Percentiles rank a stretch among this genome's conserved stretches.
These are phyloP conservation scores for Chaetorhynchus papuensis DNA, from an alignment of 2,113 vertebrate genomes.

Conservation along the genomic window DNA sequence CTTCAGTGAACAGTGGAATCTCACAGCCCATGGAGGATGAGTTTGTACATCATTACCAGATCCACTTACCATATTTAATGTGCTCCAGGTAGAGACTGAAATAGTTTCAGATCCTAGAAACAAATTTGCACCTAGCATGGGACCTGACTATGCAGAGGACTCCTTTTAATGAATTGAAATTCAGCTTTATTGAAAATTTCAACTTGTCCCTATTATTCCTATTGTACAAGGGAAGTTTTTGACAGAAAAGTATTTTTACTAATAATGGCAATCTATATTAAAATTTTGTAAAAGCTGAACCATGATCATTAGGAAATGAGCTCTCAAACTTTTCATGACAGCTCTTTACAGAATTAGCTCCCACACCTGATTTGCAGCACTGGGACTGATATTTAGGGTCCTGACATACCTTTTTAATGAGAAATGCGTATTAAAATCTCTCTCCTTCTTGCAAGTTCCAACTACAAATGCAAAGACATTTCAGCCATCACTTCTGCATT, in stretches of 20 bases:
- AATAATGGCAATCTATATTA: rapidly evolving
- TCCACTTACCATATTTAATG: not conserved
- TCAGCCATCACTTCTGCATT: not conserved
- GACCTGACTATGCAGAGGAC: not conserved
- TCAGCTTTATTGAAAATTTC: not conserved
- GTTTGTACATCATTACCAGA: not conserved
- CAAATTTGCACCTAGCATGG: not conserved
- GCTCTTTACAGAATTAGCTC: not conserved
- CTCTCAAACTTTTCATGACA: not conserved
- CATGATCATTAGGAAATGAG: not conserved
- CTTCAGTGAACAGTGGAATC: not conserved
- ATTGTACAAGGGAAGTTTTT: not conserved
- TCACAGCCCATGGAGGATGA: not conserved
- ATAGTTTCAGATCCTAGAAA: not conserved
- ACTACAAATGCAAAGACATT: not conserved
- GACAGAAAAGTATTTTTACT: not conserved
- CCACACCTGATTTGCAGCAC: not conserved
- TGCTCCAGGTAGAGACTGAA: not conserved
- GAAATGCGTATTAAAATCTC: not conserved
- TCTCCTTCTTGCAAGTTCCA: not conserved
- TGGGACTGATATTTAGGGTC: not conserved
- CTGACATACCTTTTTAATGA: not conserved
- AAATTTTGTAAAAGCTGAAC: not conserved
- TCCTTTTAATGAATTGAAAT: not conserved
- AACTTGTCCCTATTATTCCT: not conserved